Evolutionary conservation across 2,888 invertebrate genomes (phyloP).

Genomic region (Pycnomerus fuliginosus): DNA sequence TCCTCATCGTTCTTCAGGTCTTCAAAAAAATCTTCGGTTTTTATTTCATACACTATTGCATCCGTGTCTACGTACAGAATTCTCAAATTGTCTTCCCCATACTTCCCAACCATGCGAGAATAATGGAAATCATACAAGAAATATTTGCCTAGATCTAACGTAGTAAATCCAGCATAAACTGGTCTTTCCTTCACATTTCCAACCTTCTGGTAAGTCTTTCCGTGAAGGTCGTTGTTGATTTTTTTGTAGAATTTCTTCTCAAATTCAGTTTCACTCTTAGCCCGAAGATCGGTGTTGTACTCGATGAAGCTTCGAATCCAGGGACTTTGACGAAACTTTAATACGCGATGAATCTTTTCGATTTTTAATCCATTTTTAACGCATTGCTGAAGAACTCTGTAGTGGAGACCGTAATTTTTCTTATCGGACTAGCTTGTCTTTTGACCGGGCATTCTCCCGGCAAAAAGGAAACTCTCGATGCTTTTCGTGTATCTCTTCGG

Average conservation of each 20-base stretch:
- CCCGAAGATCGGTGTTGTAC: slow-evolving; percentile 16
- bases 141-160: slow-evolving; percentile 48
- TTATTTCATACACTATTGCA: slow-evolving; percentile 13
- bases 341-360: background rate
- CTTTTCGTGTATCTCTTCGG: background rate
- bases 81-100: slow-evolving; percentile 10
- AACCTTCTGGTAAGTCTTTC: slow-evolving; percentile 48
- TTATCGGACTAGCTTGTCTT: background rate
- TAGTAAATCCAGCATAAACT: slow-evolving; percentile 45
- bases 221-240: slow-evolving; percentile 32
- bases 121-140: slow-evolving; percentile 49
- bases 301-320: slow-evolving; percentile 25
- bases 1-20: slow-evolving; percentile 4
- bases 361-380: background rate
- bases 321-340: background rate
- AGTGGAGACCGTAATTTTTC: slow-evolving; percentile 1
- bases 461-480: slow-evolving; percentile 1
- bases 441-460: background rate
- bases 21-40: slow-evolving; percentile 12
- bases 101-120: slow-evolving; percentile 32
- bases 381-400: background rate
- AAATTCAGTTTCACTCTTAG: slow-evolving; percentile 16
- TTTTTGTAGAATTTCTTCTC: slow-evolving; percentile 25
- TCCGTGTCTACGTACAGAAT: slow-evolving; percentile 25
- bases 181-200: too few relatives aligned